phyloP scores from a whole-genome alignment of 2,113 vertebrate genomes.

The Phyllopteryx taeniolatus region DNA sequence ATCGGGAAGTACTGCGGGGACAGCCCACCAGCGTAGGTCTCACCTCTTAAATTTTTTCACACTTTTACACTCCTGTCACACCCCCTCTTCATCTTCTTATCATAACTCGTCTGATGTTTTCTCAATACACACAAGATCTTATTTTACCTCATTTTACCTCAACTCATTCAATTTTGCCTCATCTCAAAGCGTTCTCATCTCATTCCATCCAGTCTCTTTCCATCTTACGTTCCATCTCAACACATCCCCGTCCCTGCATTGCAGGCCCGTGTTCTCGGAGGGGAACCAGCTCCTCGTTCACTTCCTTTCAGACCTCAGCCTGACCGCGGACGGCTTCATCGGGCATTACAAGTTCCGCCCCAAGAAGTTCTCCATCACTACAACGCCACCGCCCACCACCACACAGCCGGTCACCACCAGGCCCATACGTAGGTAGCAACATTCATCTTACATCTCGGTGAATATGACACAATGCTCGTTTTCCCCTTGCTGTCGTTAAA shows the following conservation, averaged over 20 bases:
- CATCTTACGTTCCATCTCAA: too few species aligned
- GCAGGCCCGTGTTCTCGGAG: constrained; percentile 90
- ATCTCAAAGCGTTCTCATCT: too few species aligned
- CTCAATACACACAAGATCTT: not conserved
- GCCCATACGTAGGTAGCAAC: constrained; percentile 80
- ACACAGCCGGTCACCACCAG: constrained; percentile 75
- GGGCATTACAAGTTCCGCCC: constrained; percentile 95
- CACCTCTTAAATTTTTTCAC: constrained; percentile 14
- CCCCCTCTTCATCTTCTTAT: too few species aligned
- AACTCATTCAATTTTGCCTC: not conserved
- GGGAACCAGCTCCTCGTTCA: constrained; percentile 92
- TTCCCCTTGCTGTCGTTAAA: constrained; percentile 19
- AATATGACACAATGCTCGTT: constrained; percentile 17
- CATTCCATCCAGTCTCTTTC: too few species aligned
- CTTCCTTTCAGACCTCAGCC: constrained; percentile 95
- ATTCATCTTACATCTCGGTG: constrained; percentile 18
- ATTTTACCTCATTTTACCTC: too few species aligned
- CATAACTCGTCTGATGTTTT: not conserved
- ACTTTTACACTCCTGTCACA: too few species aligned
- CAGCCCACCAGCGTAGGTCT: constrained; percentile 91
- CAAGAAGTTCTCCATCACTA: constrained; percentile 83
- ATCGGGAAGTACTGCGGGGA: constrained; percentile 97
- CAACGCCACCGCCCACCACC: constrained; percentile 75
- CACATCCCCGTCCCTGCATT: not conserved
- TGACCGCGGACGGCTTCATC: constrained; percentile 96